These are phyloP conservation scores for Hyperoplus lanceolatus DNA, from an alignment of 2,797 vertebrate species.

Conservation along the genomic window DNA sequence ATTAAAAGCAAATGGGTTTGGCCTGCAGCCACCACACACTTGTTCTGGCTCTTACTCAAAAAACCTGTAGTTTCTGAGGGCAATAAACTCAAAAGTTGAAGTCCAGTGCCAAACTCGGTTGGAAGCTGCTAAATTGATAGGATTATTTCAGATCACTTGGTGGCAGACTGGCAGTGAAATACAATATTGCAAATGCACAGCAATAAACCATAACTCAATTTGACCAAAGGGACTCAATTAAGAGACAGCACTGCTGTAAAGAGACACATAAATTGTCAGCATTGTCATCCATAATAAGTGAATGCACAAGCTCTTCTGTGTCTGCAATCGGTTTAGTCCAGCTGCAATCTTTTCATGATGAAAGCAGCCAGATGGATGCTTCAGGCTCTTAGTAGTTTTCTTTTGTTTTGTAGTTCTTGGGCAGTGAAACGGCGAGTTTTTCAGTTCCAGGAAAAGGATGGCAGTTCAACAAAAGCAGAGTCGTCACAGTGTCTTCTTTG, in stretches of 20 bases:
- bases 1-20: slow-evolving; percentile 14
- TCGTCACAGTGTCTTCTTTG: slow-evolving; percentile 29
- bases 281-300: slow-evolving; percentile 27
- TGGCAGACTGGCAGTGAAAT: slow-evolving; percentile 10
- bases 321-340: slow-evolving; percentile 31
- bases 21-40: slow-evolving; percentile 1
- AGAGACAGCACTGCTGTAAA: neutral
- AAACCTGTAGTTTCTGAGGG: slow-evolving; percentile 2
- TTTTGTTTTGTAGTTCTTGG: slow-evolving; percentile 37
- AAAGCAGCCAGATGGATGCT: slow-evolving; percentile 42
- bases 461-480: slow-evolving; percentile 50
- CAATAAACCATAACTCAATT: neutral
- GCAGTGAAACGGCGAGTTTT: slow-evolving; percentile 3
- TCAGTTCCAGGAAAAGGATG: slow-evolving; percentile 22
- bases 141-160: slow-evolving; percentile 31
- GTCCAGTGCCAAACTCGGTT: slow-evolving; percentile 1
- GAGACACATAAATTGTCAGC: neutral
- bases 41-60: neutral
- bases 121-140: slow-evolving; percentile 24
- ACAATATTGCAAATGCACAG: neutral
- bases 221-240: slow-evolving; percentile 1
- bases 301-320: slow-evolving; percentile 5
- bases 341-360: slow-evolving; percentile 43
- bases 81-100: slow-evolving; percentile 8
- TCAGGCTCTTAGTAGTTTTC: slow-evolving; percentile 38